Conservation (phyloP, 2,797 vertebrate genomes). For the Intellagama lesueurii region DNA sequence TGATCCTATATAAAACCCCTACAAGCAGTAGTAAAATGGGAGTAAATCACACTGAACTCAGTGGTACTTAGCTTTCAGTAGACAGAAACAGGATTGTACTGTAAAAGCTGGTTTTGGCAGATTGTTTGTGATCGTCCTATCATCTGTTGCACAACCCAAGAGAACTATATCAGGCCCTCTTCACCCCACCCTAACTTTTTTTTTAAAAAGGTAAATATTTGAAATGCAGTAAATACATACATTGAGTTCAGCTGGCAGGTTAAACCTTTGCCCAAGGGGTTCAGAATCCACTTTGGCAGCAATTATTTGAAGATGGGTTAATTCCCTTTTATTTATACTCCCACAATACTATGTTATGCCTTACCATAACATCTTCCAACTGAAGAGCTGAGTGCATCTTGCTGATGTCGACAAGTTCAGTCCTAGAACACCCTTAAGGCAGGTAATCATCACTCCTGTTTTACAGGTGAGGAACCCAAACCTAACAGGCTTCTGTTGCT, state of each 20-base stretch:
- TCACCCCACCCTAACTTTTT: background rate
- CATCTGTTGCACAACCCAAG: background rate
- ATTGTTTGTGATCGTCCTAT: background rate
- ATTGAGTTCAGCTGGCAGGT: background rate
- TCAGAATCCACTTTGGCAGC: background rate
- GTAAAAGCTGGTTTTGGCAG: background rate
- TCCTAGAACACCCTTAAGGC: conserved; percentile 15
- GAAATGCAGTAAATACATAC: conserved; percentile 14
- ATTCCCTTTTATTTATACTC: conserved; percentile 6
- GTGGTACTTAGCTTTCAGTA: background rate
- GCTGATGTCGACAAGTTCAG: conserved; percentile 16
- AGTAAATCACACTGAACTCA: background rate
- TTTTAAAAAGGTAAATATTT: conserved; percentile 30
- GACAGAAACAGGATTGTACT: background rate
- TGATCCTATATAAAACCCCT: too few species aligned
- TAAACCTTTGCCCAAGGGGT: conserved; percentile 13
- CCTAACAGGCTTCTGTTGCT: background rate
- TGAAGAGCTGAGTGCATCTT: background rate
- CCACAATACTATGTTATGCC: background rate
- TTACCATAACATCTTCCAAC: conserved; percentile 20
- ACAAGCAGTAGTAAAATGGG: background rate
- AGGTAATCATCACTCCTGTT: conserved; percentile 19
- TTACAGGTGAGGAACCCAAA: conserved; percentile 6
- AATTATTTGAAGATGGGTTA: conserved; percentile 4
- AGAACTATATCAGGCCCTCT: background rate